phyloP scores from a whole-genome alignment of 2,888 invertebrate genomes.

The Gnatocerus cornutus region DNA sequence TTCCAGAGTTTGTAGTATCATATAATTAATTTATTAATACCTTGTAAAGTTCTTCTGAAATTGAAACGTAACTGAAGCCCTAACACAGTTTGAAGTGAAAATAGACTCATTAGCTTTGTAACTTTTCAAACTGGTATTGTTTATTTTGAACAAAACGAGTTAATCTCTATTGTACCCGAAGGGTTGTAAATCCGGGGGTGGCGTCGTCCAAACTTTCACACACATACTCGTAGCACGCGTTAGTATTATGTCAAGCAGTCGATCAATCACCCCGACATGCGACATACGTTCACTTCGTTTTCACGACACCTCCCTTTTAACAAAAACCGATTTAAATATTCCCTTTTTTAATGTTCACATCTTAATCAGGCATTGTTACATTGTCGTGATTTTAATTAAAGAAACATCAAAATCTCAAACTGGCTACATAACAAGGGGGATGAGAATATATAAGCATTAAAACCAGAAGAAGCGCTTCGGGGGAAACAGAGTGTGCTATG shows the following conservation, averaged over 20 bases:
- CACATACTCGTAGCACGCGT: slow-evolving; percentile 55
- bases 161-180: slow-evolving; percentile 48
- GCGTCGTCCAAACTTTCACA: slow-evolving; percentile 44
- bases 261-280: slow-evolving; percentile 62
- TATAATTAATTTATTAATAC: too few species aligned
- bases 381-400: slow-evolving; percentile 35
- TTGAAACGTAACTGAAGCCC: too few species aligned
- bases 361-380: slow-evolving; percentile 25
- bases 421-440: slow-evolving; percentile 19
- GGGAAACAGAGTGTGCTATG: slow-evolving; percentile 62
- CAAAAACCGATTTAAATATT: slow-evolving; percentile 33
- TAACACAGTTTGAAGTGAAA: not conserved
- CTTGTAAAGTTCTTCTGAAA: too few species aligned
- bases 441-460: slow-evolving; percentile 52
- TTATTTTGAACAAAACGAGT: slow-evolving; percentile 47
- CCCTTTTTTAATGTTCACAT: slow-evolving; percentile 3
- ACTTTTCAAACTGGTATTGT: slow-evolving; percentile 25
- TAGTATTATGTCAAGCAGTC: slow-evolving; percentile 61
- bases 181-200: slow-evolving; percentile 46
- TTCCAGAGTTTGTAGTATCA: too few species aligned
- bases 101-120: slow-evolving; percentile 38
- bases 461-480: slow-evolving; percentile 63
- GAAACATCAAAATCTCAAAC: slow-evolving; percentile 30
- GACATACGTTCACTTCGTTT: slow-evolving; percentile 57
- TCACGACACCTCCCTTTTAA: slow-evolving; percentile 42